Conservation (phyloP, 2,888 invertebrate genomes). For the Zaprionus obscuricornis region DNA sequence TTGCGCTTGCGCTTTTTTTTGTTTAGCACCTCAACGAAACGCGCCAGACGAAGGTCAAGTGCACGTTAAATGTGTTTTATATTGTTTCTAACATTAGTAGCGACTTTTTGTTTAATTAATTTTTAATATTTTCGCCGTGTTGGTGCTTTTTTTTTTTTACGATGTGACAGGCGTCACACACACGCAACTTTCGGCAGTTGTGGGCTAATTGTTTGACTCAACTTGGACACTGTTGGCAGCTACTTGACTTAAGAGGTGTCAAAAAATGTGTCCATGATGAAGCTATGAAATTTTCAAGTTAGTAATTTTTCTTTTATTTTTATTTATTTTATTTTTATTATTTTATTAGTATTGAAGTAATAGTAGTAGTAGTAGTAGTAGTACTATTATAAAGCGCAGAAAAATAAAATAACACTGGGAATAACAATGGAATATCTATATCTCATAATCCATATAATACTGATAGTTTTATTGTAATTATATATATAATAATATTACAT, state of each 20-base stretch:
- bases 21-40: constrained; percentile 34
- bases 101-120: constrained; percentile 74
- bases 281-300: not conserved
- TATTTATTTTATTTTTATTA: too few relatives aligned
- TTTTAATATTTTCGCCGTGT: constrained; percentile 61
- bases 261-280: constrained; percentile 24
- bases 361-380: too few relatives aligned
- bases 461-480: too few relatives aligned
- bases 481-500: too few relatives aligned
- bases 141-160: constrained; percentile 25
- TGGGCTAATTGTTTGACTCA: constrained; percentile 55
- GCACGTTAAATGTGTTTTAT: constrained; percentile 71
- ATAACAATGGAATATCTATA: too few relatives aligned
- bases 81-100: constrained; percentile 68
- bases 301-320: too few relatives aligned
- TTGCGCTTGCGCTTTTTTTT: constrained; percentile 39
- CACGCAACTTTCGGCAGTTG: constrained; percentile 66
- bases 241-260: constrained; percentile 19
- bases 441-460: too few relatives aligned
- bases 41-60: constrained; percentile 66
- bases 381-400: too few relatives aligned
- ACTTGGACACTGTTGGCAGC: constrained; percentile 7
- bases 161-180: constrained; percentile 71
- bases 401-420: too few relatives aligned
- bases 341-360: too few relatives aligned